Conservation (phyloP, 2,797 vertebrate genomes). For the Threskiornis aethiopicus region DNA sequence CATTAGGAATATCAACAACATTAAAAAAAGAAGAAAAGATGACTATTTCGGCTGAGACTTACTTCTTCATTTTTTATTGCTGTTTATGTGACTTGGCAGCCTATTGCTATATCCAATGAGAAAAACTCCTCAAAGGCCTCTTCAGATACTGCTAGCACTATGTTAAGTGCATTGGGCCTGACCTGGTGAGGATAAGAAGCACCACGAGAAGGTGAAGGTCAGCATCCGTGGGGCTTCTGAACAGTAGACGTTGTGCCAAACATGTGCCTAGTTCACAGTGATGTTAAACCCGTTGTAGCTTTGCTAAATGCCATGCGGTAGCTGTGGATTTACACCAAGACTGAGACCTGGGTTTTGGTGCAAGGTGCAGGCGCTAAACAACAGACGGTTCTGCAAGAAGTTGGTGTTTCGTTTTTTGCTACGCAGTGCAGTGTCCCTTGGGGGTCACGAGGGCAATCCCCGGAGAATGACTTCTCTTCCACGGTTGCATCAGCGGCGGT, state of each 20-base stretch:
- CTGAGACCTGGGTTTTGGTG: neutral
- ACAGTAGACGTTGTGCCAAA: neutral
- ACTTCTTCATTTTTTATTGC: neutral
- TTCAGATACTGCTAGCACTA: neutral
- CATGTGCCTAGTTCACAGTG: accelerated
- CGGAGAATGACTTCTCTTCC: neutral
- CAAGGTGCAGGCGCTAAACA: neutral
- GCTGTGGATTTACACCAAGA: neutral
- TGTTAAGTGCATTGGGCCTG: neutral
- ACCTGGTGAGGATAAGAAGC: neutral
- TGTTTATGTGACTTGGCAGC: neutral
- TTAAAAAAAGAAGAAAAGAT: neutral
- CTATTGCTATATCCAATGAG: neutral
- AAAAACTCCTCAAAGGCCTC: neutral
- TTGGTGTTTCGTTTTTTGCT: neutral
- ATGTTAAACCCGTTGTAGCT: neutral
- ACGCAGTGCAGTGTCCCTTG: neutral
- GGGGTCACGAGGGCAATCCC: neutral
- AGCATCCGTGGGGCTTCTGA: accelerated
- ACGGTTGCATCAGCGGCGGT: accelerated
- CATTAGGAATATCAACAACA: neutral
- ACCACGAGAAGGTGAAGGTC: neutral
- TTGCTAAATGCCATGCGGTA: neutral
- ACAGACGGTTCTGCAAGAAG: accelerated
- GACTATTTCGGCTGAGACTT: neutral